A percentile compares a stretch with the other conserved stretches of the same genome.
phyloP scores from a whole-genome alignment of 2,888 invertebrate species.

The Pantelozetes paolii region DNA sequence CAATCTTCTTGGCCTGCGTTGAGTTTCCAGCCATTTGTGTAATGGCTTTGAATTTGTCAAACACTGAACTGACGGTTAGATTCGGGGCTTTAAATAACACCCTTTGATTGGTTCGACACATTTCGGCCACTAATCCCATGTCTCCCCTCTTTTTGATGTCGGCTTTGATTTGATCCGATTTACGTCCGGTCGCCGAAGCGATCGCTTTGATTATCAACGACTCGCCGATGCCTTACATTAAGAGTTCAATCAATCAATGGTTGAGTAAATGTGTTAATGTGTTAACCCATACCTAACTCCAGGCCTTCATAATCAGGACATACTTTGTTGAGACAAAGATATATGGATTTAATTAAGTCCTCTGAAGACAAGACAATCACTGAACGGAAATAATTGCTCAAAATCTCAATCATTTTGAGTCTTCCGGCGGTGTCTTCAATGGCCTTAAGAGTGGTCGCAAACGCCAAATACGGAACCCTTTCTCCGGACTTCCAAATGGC shows the following conservation, averaged over 20 bases:
- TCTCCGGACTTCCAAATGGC: conserved; percentile 73
- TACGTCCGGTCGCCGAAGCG: conserved; percentile 79
- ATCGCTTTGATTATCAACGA: conserved; percentile 89
- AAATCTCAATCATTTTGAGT: conserved; percentile 82
- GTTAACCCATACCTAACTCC: conserved; percentile 66
- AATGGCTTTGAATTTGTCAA: conserved; percentile 76
- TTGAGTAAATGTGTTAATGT: background rate
- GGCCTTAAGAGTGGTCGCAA: conserved; percentile 80
- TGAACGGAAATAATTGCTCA: conserved; percentile 86
- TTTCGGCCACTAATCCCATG: conserved; percentile 81
- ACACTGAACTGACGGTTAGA: conserved; percentile 69
- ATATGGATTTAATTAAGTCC: conserved; percentile 84
- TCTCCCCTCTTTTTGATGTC: conserved; percentile 73
- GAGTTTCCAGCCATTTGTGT: conserved; percentile 75
- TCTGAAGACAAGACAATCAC: conserved; percentile 79
- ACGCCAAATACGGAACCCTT: conserved; percentile 83
- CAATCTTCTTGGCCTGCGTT: conserved; percentile 68
- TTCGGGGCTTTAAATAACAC: conserved; percentile 81
- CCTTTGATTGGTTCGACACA: conserved; percentile 64
- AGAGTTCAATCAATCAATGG: background rate
- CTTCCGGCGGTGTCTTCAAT: conserved; percentile 75
- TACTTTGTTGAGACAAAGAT: conserved; percentile 89
- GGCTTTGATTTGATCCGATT: conserved; percentile 72
- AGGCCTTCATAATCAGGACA: conserved; percentile 93
- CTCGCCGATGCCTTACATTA: conserved; percentile 65